phyloP scores from a whole-genome alignment of 2,797 vertebrate genomes.

The Dromococcyx pavoninus region DNA sequence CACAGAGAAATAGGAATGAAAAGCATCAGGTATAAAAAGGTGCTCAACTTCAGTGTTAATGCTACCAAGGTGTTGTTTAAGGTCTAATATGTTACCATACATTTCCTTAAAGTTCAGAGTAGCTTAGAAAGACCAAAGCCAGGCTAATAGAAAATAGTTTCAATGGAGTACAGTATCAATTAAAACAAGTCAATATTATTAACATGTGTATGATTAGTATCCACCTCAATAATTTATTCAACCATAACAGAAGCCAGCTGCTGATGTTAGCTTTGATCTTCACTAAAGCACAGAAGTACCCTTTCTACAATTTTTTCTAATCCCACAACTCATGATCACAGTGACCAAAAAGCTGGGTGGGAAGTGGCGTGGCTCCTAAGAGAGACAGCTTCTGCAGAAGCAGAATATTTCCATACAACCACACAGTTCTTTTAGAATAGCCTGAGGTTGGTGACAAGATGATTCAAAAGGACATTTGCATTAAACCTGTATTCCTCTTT shows the following conservation, averaged over 20 bases:
- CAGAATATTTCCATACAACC: neutral
- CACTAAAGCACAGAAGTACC: neutral
- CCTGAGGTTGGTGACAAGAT: neutral
- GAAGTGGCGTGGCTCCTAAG: neutral
- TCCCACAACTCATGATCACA: neutral
- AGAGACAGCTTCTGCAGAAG: neutral
- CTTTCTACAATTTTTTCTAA: neutral
- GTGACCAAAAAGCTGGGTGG: neutral
- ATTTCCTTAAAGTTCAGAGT: neutral
- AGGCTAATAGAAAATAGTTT: neutral
- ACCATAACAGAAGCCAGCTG: slow-evolving; percentile 1
- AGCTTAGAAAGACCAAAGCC: neutral
- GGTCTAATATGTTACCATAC: neutral
- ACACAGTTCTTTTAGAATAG: neutral
- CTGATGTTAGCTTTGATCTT: neutral
- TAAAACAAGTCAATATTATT: neutral
- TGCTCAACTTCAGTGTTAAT: neutral
- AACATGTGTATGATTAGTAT: neutral
- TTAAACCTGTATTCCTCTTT: neutral
- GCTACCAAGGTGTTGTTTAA: neutral
- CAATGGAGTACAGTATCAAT: neutral
- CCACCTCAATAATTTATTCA: neutral
- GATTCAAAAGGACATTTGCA: neutral
- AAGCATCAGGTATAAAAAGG: neutral
- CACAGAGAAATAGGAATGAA: neutral